These are phyloP conservation scores for Eretmocerus hayati DNA, from an alignment of 2,888 invertebrate species.

Conservation along the genomic window DNA sequence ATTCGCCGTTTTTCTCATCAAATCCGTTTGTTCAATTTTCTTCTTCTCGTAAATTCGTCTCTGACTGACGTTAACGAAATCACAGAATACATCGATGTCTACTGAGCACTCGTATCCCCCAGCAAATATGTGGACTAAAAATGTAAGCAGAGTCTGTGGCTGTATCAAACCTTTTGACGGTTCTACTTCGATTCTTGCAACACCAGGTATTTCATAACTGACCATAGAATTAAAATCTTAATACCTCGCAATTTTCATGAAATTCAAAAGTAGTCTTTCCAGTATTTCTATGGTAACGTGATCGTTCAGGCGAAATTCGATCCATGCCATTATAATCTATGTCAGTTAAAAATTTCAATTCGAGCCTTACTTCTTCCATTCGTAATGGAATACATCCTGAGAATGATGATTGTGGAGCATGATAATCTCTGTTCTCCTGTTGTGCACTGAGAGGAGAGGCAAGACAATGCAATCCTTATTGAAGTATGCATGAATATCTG, in stretches of 20 bases:
- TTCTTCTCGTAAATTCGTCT: constrained; percentile 39
- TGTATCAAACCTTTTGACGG: constrained; percentile 41
- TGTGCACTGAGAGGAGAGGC: constrained; percentile 38
- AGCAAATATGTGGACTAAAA: constrained; percentile 38
- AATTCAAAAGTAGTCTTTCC: neutral
- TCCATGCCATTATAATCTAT: neutral
- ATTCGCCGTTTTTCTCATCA: constrained; percentile 32
- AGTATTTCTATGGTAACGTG: neutral
- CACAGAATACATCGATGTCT: constrained; percentile 38
- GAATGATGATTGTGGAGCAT: constrained; percentile 43
- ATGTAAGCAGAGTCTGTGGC: constrained; percentile 39
- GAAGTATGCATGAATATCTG: constrained; percentile 33
- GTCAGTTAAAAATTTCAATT: neutral
- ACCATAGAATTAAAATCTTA: constrained; percentile 12
- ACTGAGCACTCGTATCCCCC: constrained; percentile 38
- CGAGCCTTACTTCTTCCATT: constrained; percentile 40
- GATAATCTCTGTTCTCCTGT: constrained; percentile 36
- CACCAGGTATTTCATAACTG: constrained; percentile 33
- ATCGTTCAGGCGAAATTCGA: neutral
- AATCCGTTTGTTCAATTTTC: constrained; percentile 28
- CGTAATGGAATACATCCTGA: constrained; percentile 39
- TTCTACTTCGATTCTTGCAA: constrained; percentile 31
- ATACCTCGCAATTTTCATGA: neutral
- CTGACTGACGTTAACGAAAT: constrained; percentile 42
- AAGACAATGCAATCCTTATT: constrained; percentile 40